Evolutionary conservation across 2,888 invertebrate species (phyloP).

Genomic region (Ochlodes sylvanus): DNA sequence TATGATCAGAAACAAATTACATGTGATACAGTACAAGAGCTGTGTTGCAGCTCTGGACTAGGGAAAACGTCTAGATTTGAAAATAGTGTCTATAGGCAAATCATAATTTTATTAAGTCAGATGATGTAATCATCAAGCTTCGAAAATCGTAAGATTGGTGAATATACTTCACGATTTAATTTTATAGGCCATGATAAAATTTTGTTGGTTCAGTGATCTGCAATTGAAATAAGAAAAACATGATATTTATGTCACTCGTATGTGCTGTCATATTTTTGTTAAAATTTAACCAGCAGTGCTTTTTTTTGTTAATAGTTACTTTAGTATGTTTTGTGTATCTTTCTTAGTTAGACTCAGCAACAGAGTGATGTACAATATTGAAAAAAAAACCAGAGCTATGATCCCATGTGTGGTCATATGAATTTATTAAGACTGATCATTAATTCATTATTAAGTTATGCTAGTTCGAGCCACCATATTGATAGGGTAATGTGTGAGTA

Average conservation of each 20-base stretch:
- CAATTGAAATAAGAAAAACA: constrained; percentile 59
- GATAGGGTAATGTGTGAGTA: constrained; percentile 61
- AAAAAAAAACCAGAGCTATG: constrained; percentile 65
- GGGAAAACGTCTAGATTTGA: constrained; percentile 45
- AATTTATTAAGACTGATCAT: constrained; percentile 83
- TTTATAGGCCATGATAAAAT: constrained; percentile 49
- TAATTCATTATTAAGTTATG: constrained; percentile 81
- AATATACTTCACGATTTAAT: constrained; percentile 48
- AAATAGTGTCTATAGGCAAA: constrained; percentile 56
- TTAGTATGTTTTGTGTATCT: constrained; percentile 67
- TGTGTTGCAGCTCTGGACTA: constrained; percentile 19
- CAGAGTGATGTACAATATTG: constrained; percentile 69
- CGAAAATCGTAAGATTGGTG: constrained; percentile 45
- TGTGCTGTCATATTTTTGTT: constrained; percentile 69
- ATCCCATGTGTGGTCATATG: constrained; percentile 59
- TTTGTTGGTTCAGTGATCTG: constrained; percentile 53
- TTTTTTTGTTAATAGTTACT: constrained; percentile 72
- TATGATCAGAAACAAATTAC: not conserved
- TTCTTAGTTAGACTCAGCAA: constrained; percentile 79
- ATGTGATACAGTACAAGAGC: not conserved
- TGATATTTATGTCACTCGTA: constrained; percentile 68
- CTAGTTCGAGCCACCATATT: constrained; percentile 77
- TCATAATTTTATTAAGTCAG: constrained; percentile 52
- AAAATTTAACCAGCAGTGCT: constrained; percentile 76
- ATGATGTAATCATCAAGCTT: constrained; percentile 60